phyloP scores from a whole-genome alignment of 2,113 vertebrate genomes.

The Sminthopsis crassicaudata region DNA sequence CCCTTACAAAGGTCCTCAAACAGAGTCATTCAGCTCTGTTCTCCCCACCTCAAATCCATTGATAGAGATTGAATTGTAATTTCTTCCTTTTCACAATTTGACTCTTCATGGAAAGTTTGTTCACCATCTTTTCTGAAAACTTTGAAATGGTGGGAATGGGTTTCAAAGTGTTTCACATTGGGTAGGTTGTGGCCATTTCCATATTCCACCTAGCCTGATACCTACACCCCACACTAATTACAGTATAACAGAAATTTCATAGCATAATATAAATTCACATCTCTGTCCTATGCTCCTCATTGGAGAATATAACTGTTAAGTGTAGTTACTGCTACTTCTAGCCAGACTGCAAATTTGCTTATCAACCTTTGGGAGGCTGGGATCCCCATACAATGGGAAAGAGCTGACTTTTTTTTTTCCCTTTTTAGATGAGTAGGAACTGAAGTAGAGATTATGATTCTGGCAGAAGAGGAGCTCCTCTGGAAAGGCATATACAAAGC shows the following conservation, averaged over 20 bases:
- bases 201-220: background rate
- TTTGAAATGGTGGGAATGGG: background rate
- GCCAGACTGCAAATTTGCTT: background rate
- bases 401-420: background rate
- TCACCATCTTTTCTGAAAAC: background rate
- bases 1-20: background rate
- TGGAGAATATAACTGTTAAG: background rate
- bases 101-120: background rate
- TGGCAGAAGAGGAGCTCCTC: conserved; percentile 20
- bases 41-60: background rate
- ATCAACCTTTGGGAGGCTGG: background rate
- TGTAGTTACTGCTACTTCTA: background rate
- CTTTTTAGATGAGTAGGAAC: conserved; percentile 25
- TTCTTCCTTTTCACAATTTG: background rate
- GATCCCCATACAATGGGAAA: background rate
- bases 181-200: background rate
- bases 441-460: background rate
- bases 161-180: background rate
- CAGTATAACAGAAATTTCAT: background rate
- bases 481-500: conserved; percentile 47
- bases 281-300: accelerated
- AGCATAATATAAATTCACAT: background rate
- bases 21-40: no score
- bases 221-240: background rate
- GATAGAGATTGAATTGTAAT: background rate